Evolutionary conservation across 2,888 invertebrate genomes (phyloP), one percentile per base, ranked within the genome.

Genomic region (Watsonalla binaria): DNA sequence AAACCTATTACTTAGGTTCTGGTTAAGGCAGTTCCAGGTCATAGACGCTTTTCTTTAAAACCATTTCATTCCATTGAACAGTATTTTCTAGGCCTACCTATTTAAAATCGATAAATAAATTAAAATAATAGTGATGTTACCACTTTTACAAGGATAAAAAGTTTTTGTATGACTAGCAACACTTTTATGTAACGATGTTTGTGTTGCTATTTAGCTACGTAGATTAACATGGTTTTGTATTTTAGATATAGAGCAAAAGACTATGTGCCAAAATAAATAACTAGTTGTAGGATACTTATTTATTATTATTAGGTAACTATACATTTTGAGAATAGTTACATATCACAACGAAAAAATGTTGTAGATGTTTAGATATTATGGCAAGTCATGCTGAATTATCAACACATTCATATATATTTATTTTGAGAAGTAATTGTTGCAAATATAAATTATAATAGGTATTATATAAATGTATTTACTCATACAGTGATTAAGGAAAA

Each of bases 271-370:
- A 65, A 50, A 15, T 4, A 37, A 50, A 49, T 50, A 14, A 35
- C 47, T 47, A 33, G 9, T 34, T 6, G 42, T 51, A 42, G 42
- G 49, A 42, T 48, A 49, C 45, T 47, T 45, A 45, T 7, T 11
- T 45, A 11, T 11, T 49, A 35, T n/a, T 46, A 35, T 33, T 46
- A 46, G n/a, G 9, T 34, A 13, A 33, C 35, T 46, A 51, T 14
- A 42, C 8, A 33, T 48, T 56, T 58, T 55, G 57, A 58, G 59
- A 68, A 67, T 65, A 60, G 55, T 51, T 33, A 59, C 62, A 68
- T 67, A 67, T 63, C 65, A 58, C 58, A 58, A 55, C 39, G 51
- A 65, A 39, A n/a, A 57, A 47, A n/a, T 11, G 33, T 6, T 47
- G 24, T 24, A 24, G 24, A 24, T 24, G 24, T 42, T 5, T 37